These are phyloP conservation scores for Chitala chitala DNA, from an alignment of 2,113 vertebrate species.

Conservation along the genomic window DNA sequence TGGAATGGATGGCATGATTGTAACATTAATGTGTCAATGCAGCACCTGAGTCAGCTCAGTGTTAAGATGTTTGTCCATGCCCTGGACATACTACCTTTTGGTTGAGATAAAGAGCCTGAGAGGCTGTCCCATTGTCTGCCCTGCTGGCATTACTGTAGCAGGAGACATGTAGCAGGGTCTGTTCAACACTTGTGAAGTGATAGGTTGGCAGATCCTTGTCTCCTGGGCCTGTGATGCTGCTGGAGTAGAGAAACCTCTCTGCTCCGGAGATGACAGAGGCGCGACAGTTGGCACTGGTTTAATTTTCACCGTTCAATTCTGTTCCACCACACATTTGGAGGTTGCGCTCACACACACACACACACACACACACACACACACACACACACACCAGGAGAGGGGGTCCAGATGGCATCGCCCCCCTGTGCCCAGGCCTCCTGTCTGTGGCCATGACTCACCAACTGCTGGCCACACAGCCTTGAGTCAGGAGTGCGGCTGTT, in stretches of 20 bases:
- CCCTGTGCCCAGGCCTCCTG: constrained; percentile 11
- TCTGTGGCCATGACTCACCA: constrained; percentile 8
- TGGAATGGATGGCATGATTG: background rate
- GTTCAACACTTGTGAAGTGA: background rate
- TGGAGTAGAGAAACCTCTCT: background rate
- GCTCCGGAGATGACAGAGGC: constrained; percentile 9
- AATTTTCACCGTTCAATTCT: background rate
- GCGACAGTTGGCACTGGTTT: background rate
- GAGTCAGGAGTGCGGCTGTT: constrained; percentile 7
- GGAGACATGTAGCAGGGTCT: background rate
- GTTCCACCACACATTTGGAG: background rate
- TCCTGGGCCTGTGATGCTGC: background rate
- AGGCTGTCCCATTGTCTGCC: background rate
- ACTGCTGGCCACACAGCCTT: background rate
- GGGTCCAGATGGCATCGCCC: constrained; percentile 11
- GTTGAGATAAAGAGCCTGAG: background rate
- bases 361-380: background rate
- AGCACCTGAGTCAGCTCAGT: background rate
- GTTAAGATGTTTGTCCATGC: background rate
- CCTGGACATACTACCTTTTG: background rate
- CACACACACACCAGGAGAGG: background rate
- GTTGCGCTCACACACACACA: background rate
- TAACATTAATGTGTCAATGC: background rate
- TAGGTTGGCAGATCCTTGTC: background rate
- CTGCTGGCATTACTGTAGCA: background rate